Evolutionary conservation across 2,113 vertebrate genomes (phyloP).

Genomic region (Apus apus): DNA sequence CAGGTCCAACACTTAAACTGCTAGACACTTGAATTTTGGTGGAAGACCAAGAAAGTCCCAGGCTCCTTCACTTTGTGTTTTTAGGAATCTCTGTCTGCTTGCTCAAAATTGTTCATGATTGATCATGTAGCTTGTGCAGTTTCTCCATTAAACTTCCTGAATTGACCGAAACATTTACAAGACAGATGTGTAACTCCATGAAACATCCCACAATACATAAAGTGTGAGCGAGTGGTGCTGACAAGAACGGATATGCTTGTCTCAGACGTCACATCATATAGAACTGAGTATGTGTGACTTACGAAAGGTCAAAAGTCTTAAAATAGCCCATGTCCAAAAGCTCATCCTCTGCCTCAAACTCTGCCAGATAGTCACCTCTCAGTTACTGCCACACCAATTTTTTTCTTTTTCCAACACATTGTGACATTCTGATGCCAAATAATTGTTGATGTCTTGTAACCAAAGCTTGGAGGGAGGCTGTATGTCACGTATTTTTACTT

Average conservation of each 20-base stretch:
- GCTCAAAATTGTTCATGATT: not conserved
- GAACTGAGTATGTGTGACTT: not conserved
- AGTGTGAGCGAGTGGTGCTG: not conserved
- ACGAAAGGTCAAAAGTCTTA: constrained; percentile 53
- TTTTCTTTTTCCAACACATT: not conserved
- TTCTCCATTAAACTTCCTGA: not conserved
- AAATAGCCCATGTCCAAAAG: constrained; percentile 46
- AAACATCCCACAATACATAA: not conserved
- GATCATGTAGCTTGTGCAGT: not conserved
- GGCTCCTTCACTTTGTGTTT: not conserved
- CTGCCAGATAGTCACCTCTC: not conserved
- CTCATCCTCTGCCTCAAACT: not conserved
- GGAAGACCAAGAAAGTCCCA: not conserved
- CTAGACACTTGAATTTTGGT: not conserved
- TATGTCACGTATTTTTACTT: constrained; percentile 5
- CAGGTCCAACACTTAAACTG: not conserved
- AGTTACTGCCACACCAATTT: not conserved
- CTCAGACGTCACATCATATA: not conserved
- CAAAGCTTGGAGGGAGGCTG: not conserved
- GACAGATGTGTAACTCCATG: not conserved
- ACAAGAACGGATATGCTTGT: not conserved
- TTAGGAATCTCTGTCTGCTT: not conserved
- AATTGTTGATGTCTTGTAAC: not conserved
- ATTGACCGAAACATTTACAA: not conserved
- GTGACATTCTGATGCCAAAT: not conserved